Conservation (phyloP, 2,113 vertebrate genomes). For the Chloropsis hardwickii region DNA sequence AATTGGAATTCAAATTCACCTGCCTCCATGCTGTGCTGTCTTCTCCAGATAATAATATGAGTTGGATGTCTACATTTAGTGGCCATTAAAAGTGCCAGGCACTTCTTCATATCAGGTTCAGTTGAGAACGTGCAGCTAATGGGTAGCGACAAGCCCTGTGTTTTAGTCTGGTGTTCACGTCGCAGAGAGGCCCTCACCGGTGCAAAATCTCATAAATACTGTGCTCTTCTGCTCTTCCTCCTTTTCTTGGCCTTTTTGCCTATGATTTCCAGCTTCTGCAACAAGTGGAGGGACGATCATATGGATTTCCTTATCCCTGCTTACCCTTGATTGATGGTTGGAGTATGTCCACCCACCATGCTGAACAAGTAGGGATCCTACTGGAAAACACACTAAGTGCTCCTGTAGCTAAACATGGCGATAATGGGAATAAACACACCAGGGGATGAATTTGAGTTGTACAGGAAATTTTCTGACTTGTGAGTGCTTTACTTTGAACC, state of each 20-base stretch:
- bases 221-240: neutral
- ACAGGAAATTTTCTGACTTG: constrained; percentile 35
- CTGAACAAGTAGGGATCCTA: neutral
- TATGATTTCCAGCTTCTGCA: neutral
- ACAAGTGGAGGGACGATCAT: neutral
- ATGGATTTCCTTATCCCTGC: neutral
- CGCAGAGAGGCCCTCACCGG: neutral
- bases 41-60: neutral
- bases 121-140: neutral
- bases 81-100: neutral
- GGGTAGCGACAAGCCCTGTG: fast-evolving
- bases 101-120: neutral
- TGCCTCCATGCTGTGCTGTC: neutral
- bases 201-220: neutral
- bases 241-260: neutral
- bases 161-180: neutral
- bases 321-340: constrained; percentile 18
- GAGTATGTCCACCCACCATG: neutral
- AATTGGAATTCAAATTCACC: constrained; percentile 20
- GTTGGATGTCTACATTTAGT: neutral
- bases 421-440: constrained; percentile 53
- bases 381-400: constrained; percentile 41
- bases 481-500: constrained; percentile 38
- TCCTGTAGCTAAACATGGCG: constrained; percentile 27
- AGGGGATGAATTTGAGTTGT: constrained; percentile 14